Percentiles rank a stretch among this genome's conserved stretches.
Evolutionary conservation across 92 coral and sea anemone species (phyloP).

Genomic region (Metridium senile): DNA sequence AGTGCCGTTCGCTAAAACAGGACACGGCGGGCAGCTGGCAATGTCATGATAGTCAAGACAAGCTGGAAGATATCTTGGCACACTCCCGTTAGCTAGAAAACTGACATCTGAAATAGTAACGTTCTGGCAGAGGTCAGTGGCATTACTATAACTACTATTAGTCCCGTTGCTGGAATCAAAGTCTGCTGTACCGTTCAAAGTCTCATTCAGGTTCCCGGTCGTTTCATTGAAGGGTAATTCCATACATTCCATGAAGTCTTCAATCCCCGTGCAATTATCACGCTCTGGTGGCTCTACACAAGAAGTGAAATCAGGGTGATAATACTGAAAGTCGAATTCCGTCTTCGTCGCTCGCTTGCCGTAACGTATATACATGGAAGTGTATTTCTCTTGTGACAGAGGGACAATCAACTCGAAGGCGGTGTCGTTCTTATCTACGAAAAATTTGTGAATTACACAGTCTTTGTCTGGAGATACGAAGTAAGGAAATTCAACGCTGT

Average conservation of each 20-base stretch:
- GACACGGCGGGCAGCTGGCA: slow-evolving; percentile 18
- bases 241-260: slow-evolving; percentile 53
- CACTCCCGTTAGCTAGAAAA: slow-evolving; percentile 19
- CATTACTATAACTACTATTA: not conserved
- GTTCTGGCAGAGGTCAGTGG: not conserved
- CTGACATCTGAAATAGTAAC: slow-evolving; percentile 25
- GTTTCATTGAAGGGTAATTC: slow-evolving; percentile 13
- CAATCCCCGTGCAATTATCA: slow-evolving; percentile 60
- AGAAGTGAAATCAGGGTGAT: slow-evolving; percentile 67
- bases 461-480: slow-evolving; percentile 45
- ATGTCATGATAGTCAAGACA: slow-evolving; percentile 19
- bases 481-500: not conserved
- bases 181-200: not conserved
- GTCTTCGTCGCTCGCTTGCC: slow-evolving; percentile 51
- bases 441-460: slow-evolving; percentile 43
- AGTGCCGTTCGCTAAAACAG: not conserved
- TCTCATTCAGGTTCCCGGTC: not conserved
- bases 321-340: slow-evolving; percentile 41
- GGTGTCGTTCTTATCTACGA: slow-evolving; percentile 42
- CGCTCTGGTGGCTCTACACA: slow-evolving; percentile 58
- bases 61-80: not conserved
- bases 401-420: slow-evolving; percentile 49
- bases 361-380: slow-evolving; percentile 47
- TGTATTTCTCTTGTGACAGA: slow-evolving; percentile 31
- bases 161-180: not conserved